phyloP scores from a whole-genome alignment of 1,140 invertebrate species.

The Paralvinella palmiformis region DNA sequence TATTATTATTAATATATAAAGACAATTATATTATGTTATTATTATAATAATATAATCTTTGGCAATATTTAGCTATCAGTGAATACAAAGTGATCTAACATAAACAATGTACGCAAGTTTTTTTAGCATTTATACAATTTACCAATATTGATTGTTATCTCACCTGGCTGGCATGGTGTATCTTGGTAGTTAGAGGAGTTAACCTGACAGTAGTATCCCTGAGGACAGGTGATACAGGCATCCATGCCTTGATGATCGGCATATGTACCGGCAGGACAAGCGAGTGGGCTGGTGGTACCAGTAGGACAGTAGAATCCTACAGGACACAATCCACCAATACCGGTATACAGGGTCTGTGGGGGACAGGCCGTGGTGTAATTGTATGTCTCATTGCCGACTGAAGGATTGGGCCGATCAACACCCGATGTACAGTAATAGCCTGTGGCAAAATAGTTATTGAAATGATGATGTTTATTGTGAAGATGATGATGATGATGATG shows the following conservation, averaged over 20 bases:
- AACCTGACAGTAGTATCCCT: conserved; percentile 37
- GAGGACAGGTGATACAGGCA: conserved; percentile 36
- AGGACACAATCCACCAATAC: conserved; percentile 39
- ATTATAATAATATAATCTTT: too few species aligned
- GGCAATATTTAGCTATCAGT: too few species aligned
- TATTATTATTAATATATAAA: too few species aligned
- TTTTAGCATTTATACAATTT: too few species aligned
- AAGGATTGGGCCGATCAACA: conserved; percentile 17
- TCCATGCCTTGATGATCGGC: conserved; percentile 33
- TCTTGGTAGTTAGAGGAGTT: conserved; percentile 37
- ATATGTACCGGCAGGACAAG: conserved; percentile 35
- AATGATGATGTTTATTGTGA: not conserved
- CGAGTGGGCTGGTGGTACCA: conserved; percentile 28
- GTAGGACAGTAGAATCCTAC: conserved; percentile 34
- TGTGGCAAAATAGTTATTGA: not conserved
- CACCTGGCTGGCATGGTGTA: conserved; percentile 30
- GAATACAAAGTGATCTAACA: too few species aligned
- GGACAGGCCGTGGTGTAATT: conserved; percentile 34
- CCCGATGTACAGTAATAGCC: conserved; percentile 39
- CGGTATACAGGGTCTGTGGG: conserved; percentile 41
- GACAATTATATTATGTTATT: too few species aligned
- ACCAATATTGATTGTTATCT: not conserved
- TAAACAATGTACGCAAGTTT: too few species aligned
- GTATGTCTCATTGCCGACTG: conserved; percentile 31
- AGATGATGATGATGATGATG: not conserved